Base-by-base conservation (phyloP, 2,888 invertebrate genomes). In the Lepidocyrtoides sp. region DNA sequence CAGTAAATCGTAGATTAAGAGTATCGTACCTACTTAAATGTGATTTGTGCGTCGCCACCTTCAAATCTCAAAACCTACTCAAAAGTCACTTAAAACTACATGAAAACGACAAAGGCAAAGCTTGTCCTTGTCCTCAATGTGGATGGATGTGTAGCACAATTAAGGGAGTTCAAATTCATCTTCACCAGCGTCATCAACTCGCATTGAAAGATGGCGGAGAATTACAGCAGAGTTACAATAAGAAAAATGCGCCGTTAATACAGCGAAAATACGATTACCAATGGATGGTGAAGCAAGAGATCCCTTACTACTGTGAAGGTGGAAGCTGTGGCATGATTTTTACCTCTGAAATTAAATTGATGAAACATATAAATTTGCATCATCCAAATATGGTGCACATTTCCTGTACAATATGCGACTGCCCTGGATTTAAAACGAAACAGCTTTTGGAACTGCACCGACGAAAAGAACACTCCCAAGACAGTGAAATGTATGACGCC, bases 241-340 rank as follows among this genome's bases (percentile, higher is more conserved):
- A n/a, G n/a, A n/a, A n/a, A n/a, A n/a, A n/a, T n/a, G n/a, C 32
- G 4, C 10, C 66, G 2, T 14, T 2, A 26, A 23, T 14, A 60
- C 66, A 1, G 32, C 8, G 4, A 29, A 69, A 36, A n/a, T 69
- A 17, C 17, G 20, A 23, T 20, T 44, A 72, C 44, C 8, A 14
- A 3, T 17, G 7, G 3, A 2, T 5, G 17, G 1, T 44, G 0
- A 5, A 14, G 44, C 0, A 44, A 14, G 36, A 54, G 0, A 87
- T 79, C 23, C 87, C 87, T 0, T 79, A 20, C 32, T 87, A 87
- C 17, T 87, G 87, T 44, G 69, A 81, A 60, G 79, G 87, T 44
- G 69, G 69, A 60, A 23, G 66, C 23, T 87, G 87, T 51, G 66
- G 17, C 0, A 66, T 87, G 81, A 79, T 87, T 10, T 87, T 32